These are phyloP conservation scores for Thaumetopoea pityocampa DNA, from an alignment of 1,140 invertebrate species.

Conservation along the genomic window DNA sequence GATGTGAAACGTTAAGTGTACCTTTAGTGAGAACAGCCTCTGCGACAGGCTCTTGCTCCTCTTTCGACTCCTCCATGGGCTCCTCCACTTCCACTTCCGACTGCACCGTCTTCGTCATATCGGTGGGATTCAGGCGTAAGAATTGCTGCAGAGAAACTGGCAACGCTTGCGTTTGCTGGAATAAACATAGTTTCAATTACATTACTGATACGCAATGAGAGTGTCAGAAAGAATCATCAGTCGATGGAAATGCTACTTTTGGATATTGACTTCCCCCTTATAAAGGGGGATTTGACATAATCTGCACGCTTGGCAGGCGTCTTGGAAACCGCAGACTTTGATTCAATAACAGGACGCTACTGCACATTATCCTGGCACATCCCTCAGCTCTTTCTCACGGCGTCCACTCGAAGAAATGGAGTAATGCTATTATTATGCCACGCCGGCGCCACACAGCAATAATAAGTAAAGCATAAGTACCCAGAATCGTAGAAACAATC, in stretches of 20 bases:
- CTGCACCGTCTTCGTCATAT: constrained; percentile 22
- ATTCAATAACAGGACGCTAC: no score
- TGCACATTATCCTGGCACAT: no score
- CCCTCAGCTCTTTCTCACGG: no score
- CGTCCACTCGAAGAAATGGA: no score
- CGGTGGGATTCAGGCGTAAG: constrained; percentile 60
- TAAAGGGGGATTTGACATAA: no score
- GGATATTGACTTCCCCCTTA: no score
- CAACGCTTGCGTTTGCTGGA: constrained; percentile 55
- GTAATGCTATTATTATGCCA: no score
- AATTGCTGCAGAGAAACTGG: constrained; percentile 81
- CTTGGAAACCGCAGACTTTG: no score
- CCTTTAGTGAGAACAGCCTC: constrained; percentile 40
- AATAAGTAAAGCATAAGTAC: no score
- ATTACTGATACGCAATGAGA: not conserved
- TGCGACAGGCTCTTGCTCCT: constrained; percentile 28
- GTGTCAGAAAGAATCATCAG: not conserved
- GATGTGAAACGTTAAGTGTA: constrained; percentile 13
- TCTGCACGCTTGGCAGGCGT: no score
- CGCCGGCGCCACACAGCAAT: no score
- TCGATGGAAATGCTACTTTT: not conserved
- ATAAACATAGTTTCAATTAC: constrained; percentile 11
- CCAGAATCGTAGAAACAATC: no score
- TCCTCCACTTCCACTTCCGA: constrained; percentile 24
- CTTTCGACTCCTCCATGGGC: constrained; percentile 13